A percentile compares a stretch with the other conserved stretches of the same genome.
Evolutionary conservation across 2,113 vertebrate genomes (phyloP).

Genomic region (Acrocephalus kingi): DNA sequence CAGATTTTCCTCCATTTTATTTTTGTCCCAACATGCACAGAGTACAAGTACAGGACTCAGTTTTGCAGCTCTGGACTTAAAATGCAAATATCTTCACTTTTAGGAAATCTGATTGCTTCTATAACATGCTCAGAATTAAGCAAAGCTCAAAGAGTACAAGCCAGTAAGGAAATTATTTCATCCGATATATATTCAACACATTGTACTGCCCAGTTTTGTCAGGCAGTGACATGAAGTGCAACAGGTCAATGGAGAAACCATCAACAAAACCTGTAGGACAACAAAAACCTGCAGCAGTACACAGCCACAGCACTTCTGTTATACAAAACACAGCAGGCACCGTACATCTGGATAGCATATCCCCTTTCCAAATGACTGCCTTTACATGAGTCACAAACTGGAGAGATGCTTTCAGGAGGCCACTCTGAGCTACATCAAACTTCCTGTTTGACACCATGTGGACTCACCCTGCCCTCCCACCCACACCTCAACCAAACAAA

Average conservation of each 20-base stretch:
- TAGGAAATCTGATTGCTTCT: neutral
- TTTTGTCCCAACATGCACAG: conserved; percentile 12
- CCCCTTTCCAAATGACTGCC: neutral
- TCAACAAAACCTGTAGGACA: neutral
- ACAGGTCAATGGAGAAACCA: neutral
- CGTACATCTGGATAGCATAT: neutral
- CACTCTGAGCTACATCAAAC: neutral
- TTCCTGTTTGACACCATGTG: neutral
- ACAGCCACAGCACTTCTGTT: neutral
- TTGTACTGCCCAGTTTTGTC: neutral
- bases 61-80: neutral
- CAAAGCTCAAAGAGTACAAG: neutral
- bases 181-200: neutral
- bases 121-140: neutral
- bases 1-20: conserved; percentile 20
- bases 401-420: neutral
- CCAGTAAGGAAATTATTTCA: neutral
- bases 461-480: neutral
- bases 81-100: conserved; percentile 9
- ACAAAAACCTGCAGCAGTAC: neutral
- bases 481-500: neutral
- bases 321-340: neutral
- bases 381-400: neutral
- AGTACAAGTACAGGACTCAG: neutral
- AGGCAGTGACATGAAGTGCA: neutral